Evolutionary conservation across 2,797 vertebrate genomes (phyloP).

Genomic region (Sebastes glaucus): DNA sequence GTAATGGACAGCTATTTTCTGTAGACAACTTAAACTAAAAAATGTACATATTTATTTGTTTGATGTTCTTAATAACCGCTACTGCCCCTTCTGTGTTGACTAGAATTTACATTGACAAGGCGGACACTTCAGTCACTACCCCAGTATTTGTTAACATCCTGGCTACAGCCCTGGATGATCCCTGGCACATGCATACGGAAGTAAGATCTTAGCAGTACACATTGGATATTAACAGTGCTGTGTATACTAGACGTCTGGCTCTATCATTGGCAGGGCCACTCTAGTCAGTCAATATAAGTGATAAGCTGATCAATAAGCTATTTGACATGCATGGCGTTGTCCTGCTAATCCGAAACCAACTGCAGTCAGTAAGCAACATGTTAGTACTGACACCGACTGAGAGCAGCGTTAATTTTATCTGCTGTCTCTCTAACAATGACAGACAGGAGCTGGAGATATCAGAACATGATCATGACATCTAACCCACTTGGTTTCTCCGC

Average conservation of each 20-base stretch:
- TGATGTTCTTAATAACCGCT: neutral
- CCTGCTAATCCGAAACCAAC: neutral
- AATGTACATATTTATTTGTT: neutral
- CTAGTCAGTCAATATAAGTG: neutral
- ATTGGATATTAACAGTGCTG: neutral
- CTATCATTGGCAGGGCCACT: neutral
- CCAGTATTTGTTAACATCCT: neutral
- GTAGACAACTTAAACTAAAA: neutral
- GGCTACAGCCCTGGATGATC: no score
- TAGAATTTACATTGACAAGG: neutral
- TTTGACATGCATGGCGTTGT: neutral
- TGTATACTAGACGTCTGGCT: neutral
- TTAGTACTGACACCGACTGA: neutral
- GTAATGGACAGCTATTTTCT: neutral
- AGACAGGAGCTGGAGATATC: neutral
- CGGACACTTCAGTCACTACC: neutral
- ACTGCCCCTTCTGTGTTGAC: neutral
- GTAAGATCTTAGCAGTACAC: neutral
- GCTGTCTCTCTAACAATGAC: neutral
- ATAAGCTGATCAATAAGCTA: neutral
- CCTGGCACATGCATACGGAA: neutral
- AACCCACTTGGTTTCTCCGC: neutral
- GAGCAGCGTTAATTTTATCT: neutral
- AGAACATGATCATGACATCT: neutral
- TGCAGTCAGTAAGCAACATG: neutral